These are phyloP conservation scores for Gulo gulo DNA, from an alignment of 2,113 vertebrate genomes.

Conservation along the genomic window DNA sequence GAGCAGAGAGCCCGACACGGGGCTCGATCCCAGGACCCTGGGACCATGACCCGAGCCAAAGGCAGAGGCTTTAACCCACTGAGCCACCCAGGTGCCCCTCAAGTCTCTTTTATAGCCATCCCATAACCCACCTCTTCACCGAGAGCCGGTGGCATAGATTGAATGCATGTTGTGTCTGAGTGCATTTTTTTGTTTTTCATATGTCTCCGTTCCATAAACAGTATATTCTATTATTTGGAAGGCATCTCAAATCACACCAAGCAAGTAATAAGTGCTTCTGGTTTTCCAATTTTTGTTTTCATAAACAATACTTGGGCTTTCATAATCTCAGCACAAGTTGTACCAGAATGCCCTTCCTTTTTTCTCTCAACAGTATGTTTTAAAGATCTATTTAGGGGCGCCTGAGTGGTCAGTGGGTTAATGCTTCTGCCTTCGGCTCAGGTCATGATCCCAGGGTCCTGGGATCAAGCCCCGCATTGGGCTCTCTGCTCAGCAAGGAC, in stretches of 20 bases:
- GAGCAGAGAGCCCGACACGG: too few relatives aligned
- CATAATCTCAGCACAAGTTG: neutral
- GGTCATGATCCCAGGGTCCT: too few relatives aligned
- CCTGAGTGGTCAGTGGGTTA: too few relatives aligned
- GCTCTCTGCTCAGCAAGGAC: too few relatives aligned
- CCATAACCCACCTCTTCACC: neutral
- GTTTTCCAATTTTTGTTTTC: neutral
- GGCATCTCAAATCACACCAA: neutral
- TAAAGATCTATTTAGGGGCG: neutral
- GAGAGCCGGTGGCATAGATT: neutral
- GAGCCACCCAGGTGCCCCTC: neutral
- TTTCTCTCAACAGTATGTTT: neutral
- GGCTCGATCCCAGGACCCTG: too few relatives aligned
- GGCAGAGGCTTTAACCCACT: too few relatives aligned
- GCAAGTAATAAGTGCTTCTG: neutral
- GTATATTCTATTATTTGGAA: neutral
- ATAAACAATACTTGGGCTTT: neutral
- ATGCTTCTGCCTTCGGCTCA: too few relatives aligned
- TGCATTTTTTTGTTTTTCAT: neutral
- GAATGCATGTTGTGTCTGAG: neutral
- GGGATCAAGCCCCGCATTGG: too few relatives aligned
- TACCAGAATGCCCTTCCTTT: neutral
- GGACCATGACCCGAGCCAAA: too few relatives aligned
- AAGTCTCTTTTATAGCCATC: neutral
- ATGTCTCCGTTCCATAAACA: neutral